Base-by-base conservation (phyloP, 2,797 vertebrate genomes). In the Danio albolineatus region DNA sequence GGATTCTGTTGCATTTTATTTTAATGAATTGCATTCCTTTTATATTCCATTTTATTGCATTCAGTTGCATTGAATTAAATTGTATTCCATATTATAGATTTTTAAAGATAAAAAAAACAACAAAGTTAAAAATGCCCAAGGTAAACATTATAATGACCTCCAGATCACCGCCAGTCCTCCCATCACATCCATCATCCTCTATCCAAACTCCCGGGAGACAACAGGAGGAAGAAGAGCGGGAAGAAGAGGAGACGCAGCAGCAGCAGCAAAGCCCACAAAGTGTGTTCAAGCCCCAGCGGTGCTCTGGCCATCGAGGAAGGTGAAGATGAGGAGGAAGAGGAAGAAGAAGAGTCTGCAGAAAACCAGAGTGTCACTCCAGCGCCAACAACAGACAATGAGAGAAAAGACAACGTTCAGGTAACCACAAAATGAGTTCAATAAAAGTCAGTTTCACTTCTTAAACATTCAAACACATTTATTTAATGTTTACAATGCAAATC, bases 91-190 rank as follows among this genome's bases (percentile, higher is more conserved):
- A n/a, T n/a, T n/a, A n/a, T n/a, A n/a, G n/a, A n/a, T n/a, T n/a
- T n/a, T n/a, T n/a, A n/a, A n/a, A n/a, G n/a, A n/a, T n/a, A n/a
- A n/a, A n/a, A n/a, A n/a, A n/a, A n/a, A 10, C 48, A 12, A 3
- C 5, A 49, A 38, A n/a, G n/a, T n/a, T 28, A 13, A 72, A n/a
- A n/a, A n/a, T n/a, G n/a, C n/a, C n/a, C n/a, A n/a, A n/a, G n/a
- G n/a, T n/a, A n/a, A n/a, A n/a, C 3, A 0, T 46, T 61, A 69
- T 13, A 73, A 59, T 21, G 1, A 14, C 41, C 36, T 19, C 6
- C 87, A 98, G 97, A 97, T 89, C 95, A 98, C 88, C 96, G 97
- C 16, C 96, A 98, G 88, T 97, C 96, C 0, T 98, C 96, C 10
- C 97, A 94, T 84, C 96, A 99, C 91, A 97, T 96, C 90, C 97